Conservation (phyloP, 2,113 vertebrate species). For the Crotalus tigris region DNA sequence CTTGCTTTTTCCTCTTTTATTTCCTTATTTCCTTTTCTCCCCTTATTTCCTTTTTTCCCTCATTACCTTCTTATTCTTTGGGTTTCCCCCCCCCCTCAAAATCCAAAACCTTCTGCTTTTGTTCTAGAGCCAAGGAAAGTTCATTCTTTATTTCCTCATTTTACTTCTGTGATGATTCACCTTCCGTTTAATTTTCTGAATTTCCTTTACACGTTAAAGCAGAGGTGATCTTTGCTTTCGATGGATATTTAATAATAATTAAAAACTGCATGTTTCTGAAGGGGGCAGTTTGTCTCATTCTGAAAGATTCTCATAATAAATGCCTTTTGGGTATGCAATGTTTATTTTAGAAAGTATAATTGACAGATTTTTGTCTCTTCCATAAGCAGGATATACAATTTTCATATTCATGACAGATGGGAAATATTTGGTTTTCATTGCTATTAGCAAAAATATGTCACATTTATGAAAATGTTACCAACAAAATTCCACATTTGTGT, state of each 20-base stretch:
- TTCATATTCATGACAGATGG: background rate
- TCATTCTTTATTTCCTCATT: background rate
- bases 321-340: background rate
- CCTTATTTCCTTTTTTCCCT: background rate
- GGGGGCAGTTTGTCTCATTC: background rate
- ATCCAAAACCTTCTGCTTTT: background rate
- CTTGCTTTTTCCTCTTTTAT: background rate
- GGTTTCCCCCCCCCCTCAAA: too few species aligned
- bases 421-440: background rate
- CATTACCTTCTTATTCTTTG: background rate
- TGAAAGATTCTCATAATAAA: slow-evolving; percentile 3
- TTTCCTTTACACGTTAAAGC: background rate
- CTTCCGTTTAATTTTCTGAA: too few species aligned
- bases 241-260: background rate
- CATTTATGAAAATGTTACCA: background rate
- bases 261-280: background rate
- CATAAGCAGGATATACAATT: background rate
- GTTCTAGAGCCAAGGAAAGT: background rate
- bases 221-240: background rate
- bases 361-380: background rate
- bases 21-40: background rate
- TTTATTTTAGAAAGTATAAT: background rate
- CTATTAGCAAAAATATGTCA: background rate
- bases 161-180: too few species aligned
- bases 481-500: background rate